These are phyloP conservation scores for Phengaris alcon DNA, from an alignment of 2,888 invertebrate species.

Conservation along the genomic window DNA sequence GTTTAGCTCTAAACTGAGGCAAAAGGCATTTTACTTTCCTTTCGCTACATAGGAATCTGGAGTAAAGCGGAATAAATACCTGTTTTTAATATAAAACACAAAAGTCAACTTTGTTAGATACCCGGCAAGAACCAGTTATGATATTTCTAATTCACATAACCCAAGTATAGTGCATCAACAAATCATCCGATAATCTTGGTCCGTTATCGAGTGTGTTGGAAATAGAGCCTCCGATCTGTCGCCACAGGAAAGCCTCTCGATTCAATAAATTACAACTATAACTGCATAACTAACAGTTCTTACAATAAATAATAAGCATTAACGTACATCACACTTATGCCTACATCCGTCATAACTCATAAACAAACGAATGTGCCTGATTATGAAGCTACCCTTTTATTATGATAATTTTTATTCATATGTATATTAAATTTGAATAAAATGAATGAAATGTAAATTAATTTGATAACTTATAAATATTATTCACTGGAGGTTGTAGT, in stretches of 20 bases:
- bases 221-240: constrained; percentile 52
- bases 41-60: no score
- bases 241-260: constrained; percentile 73
- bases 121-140: neutral
- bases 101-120: no score
- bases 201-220: constrained; percentile 38
- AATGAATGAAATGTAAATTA: neutral
- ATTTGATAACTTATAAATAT: neutral
- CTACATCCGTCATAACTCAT: constrained; percentile 69
- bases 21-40: no score
- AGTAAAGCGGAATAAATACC: no score
- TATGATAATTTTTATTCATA: constrained; percentile 20
- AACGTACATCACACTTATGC: constrained; percentile 75
- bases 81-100: no score
- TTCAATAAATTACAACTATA: constrained; percentile 69
- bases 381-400: constrained; percentile 42
- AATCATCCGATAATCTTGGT: neutral
- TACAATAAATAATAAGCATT: constrained; percentile 64
- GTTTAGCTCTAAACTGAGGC: no score
- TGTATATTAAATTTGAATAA: neutral
- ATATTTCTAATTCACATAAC: neutral
- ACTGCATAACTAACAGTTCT: constrained; percentile 59
- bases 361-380: constrained; percentile 33
- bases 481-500: no score
- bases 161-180: neutral